A percentile compares a stretch with the other conserved stretches of the same genome.
phyloP scores from a whole-genome alignment of 1,140 invertebrate genomes.

The Belonocnema kinseyi region DNA sequence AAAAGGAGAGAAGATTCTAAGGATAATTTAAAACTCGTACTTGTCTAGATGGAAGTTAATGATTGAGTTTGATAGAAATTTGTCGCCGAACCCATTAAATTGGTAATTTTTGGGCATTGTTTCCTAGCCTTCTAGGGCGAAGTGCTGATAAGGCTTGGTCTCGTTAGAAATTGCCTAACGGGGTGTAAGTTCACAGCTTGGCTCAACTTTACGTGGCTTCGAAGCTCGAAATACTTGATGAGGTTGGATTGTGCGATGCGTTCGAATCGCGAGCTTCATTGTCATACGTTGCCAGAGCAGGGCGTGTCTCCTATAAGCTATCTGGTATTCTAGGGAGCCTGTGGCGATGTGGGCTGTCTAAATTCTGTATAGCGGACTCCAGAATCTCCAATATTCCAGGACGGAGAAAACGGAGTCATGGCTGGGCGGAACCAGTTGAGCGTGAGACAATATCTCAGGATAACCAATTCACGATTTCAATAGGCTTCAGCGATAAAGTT shows the following conservation, averaged over 20 bases:
- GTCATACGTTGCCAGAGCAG: constrained; percentile 29
- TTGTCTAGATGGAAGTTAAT: not conserved
- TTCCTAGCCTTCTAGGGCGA: not conserved
- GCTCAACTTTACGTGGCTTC: constrained; percentile 17
- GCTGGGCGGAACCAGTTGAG: constrained; percentile 28
- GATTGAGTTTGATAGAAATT: not conserved
- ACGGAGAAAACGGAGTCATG: constrained; percentile 34
- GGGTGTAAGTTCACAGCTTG: constrained; percentile 16
- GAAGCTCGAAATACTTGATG: constrained; percentile 43
- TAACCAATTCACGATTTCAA: constrained; percentile 14
- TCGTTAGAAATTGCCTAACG: constrained; percentile 39
- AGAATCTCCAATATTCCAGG: constrained; percentile 56
- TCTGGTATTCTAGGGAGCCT: constrained; percentile 52
- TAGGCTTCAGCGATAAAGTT: constrained; percentile 1
- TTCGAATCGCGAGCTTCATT: constrained; percentile 45
- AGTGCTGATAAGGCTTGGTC: constrained; percentile 20
- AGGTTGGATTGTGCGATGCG: constrained; percentile 43
- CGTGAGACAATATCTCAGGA: constrained; percentile 28
- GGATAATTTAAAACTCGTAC: too few relatives aligned
- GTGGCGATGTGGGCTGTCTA: constrained; percentile 34
- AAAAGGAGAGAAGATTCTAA: too few relatives aligned
- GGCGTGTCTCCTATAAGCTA: constrained; percentile 44
- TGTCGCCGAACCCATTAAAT: not conserved
- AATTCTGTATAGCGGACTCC: constrained; percentile 46
- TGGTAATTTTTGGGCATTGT: not conserved